Base-by-base conservation (phyloP, 2,797 vertebrate genomes). In the Craterocephalus amniculus region DNA sequence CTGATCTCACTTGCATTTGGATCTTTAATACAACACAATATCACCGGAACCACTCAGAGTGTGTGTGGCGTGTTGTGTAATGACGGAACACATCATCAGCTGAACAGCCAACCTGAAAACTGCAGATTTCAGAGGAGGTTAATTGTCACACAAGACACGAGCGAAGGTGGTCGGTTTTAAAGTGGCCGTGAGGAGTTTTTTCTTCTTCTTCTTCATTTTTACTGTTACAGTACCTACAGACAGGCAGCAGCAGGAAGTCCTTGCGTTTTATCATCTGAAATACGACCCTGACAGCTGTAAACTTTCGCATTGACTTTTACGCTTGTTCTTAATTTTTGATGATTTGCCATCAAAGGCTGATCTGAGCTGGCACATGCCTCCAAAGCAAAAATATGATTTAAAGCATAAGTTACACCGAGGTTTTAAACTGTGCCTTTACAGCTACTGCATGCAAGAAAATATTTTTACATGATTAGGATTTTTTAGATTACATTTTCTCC, bases 181-280 rank as follows among this genome's bases (percentile, higher is more conserved):
- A 74, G 73, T 80, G 26, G 38, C 11, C 62, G 6, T 48, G 9
- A 60, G 58, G 38, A 34, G 58, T 36, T 48, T 48, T 20, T 48
- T 48, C 9, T 48, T 48, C 9, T 45, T 48, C 24, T 49, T 49
- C 26, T 40, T 43, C 7, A 32, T 7, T 32, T 32, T 79, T 75
- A 70, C 24, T 67, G 68, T 80, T 66, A 40, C 43, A 65, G 61
- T 40, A 16, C 34, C 67, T 70, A 70, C 43, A 43, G 67, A 63
- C 63, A 67, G 43, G 81, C 81, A 69, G 76, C 70, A 76, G 32
- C 58, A 75, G 74, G 71, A 81, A 65, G 70, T 81, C 83, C 76
- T 69, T 72, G 85, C 58, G 83, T 89, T 91, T 92, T 90, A 93
- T 89, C 84, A 75, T 83, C 74, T 92, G 85, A 91, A 87, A 89